Percentiles rank a stretch among this genome's conserved stretches.
These are phyloP conservation scores for Strigops habroptila DNA, from an alignment of 2,113 vertebrate genomes.

Conservation along the genomic window DNA sequence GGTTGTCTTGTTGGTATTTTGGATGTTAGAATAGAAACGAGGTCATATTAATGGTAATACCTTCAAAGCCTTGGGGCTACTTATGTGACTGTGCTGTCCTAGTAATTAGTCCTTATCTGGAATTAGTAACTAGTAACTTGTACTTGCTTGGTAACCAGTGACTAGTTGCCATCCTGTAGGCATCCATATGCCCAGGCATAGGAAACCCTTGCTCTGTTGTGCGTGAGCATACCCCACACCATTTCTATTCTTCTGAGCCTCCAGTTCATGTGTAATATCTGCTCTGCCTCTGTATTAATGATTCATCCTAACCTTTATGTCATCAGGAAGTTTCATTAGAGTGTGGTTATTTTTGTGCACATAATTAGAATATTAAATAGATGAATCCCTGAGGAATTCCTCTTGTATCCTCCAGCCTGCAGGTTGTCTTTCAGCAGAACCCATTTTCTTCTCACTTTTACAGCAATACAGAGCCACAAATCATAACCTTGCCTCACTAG, in stretches of 20 bases:
- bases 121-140: not conserved
- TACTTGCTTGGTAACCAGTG: not conserved
- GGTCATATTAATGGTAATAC: rapidly evolving
- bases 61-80: not conserved
- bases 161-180: not conserved
- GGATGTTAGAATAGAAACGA: not conserved
- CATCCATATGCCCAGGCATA: rapidly evolving
- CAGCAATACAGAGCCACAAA: rapidly evolving
- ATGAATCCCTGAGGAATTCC: conserved; percentile 21
- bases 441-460: not conserved
- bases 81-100: rapidly evolving
- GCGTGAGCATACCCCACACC: not conserved
- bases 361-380: not conserved
- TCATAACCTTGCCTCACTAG: not conserved
- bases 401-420: not conserved
- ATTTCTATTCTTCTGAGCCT: not conserved
- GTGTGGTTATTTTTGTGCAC: not conserved
- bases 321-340: conserved; percentile 54
- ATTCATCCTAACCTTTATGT: conserved; percentile 36
- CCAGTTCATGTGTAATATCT: not conserved
- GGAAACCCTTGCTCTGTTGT: not conserved
- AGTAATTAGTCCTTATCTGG: not conserved
- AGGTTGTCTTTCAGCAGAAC: not conserved
- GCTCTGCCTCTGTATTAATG: not conserved
- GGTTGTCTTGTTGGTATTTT: rapidly evolving